A percentile compares a stretch with the other conserved stretches of the same genome.
phyloP scores from a whole-genome alignment of 2,888 invertebrate species.

The Athalia circularis region DNA sequence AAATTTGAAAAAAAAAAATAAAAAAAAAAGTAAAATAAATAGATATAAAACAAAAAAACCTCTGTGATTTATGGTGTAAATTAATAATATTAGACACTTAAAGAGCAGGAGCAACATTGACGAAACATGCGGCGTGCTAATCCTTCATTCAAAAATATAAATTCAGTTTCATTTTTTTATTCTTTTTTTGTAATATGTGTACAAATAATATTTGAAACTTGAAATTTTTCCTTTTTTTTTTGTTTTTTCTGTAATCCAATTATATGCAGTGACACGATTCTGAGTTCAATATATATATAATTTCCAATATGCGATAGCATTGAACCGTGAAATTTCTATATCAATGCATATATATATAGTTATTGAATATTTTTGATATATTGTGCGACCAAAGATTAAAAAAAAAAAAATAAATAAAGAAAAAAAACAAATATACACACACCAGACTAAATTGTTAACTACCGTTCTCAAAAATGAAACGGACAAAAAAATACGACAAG shows the following conservation, averaged over 20 bases:
- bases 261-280: background rate
- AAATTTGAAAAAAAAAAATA: background rate
- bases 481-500: slow-evolving; percentile 12
- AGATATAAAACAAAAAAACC: slow-evolving; percentile 37
- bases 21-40: background rate
- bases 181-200: slow-evolving; percentile 55
- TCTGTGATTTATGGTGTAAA: slow-evolving; percentile 41
- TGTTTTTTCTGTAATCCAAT: background rate
- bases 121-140: slow-evolving; percentile 69
- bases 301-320: background rate
- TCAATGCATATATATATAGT: too few species aligned
- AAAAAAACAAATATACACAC: too few species aligned
- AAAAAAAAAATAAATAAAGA: too few species aligned
- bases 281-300: background rate
- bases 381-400: too few species aligned
- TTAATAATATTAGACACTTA: slow-evolving; percentile 47
- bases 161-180: slow-evolving; percentile 55
- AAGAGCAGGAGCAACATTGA: slow-evolving; percentile 60
- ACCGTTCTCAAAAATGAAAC: background rate
- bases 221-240: background rate
- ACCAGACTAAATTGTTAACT: too few species aligned
- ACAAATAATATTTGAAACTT: too few species aligned
- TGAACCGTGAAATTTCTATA: background rate
- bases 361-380: too few species aligned
- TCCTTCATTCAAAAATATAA: slow-evolving; percentile 44